Evolutionary conservation across 2,888 invertebrate genomes (phyloP), one percentile per base, ranked within the genome.

Genomic region (Drosophila neonasuta): DNA sequence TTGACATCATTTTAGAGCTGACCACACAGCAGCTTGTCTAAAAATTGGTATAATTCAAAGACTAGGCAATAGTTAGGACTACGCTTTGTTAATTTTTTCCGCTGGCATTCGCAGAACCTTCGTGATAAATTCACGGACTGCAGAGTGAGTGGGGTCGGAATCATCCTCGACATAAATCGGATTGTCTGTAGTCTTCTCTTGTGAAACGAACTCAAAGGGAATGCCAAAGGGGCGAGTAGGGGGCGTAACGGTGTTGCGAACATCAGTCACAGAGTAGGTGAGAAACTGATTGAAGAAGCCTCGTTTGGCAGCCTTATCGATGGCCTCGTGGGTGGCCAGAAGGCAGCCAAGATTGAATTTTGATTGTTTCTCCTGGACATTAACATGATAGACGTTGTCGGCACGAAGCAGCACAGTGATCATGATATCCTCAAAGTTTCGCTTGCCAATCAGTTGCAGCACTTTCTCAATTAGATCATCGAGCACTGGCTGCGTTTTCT

Each of bases 331-430:
- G 10, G 56, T 86, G 29, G 67, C 87, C 15, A 81, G 60, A 11
- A 89, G 41, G 17, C 83, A 87, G 9, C 83, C 80, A 3, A 89
- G 45, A 0, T 61, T 54, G 5, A 45, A 15, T 0, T 71, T 74
- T 0, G 76, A 62, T 0, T 55, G 29, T n/a, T 64, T 67, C 11
- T 74, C 39, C 5, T 77, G 66, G 0, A 89, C 60, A 48, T 74
- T 87, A 2, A 89, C 57, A 39, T 88, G 89, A 15, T 89, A 89
- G 5, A 80, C 8, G 42, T 80, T 73, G n/a, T 82, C 72, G 6
- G 66, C 45, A 2, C 81, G 79, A 2, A 86, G 46, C 0, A 79
- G 55, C 4, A 89, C 55, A 2, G 77, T 77, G 1, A 89, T 36
- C 7, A 79, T 68, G 2, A 88, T 57, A 1, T 74, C 57, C 0